phyloP scores from a whole-genome alignment of 2,888 invertebrate genomes.

The Harpalus rubripes region DNA sequence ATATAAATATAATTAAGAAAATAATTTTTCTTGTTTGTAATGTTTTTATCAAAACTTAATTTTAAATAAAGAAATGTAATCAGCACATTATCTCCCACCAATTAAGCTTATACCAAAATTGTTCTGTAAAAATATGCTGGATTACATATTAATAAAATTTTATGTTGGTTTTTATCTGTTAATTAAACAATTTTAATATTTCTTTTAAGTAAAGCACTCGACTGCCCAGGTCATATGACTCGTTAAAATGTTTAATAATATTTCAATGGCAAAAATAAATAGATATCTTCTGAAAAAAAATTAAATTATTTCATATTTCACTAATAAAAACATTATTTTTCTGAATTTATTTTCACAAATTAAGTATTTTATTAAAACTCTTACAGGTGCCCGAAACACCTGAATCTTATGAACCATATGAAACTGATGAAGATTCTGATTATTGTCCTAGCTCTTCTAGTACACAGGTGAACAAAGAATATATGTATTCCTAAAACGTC shows the following conservation, averaged over 20 bases:
- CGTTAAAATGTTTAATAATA: slow-evolving; percentile 1
- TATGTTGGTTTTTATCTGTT: background rate
- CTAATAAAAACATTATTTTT: background rate
- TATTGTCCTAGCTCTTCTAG: background rate
- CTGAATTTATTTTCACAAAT: background rate
- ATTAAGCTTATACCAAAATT: no score
- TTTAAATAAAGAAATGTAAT: background rate
- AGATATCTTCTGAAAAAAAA: no score
- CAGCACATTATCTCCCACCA: background rate
- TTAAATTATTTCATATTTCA: background rate
- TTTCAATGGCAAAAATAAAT: background rate
- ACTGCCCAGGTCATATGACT: background rate
- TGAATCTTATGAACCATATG: background rate
- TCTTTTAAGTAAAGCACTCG: background rate
- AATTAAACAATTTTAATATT: background rate
- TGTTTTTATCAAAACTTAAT: background rate
- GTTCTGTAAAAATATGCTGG: no score
- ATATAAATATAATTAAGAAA: background rate
- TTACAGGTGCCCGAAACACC: background rate
- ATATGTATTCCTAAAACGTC: background rate
- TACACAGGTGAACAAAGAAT: background rate
- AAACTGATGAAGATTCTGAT: slow-evolving; percentile 1
- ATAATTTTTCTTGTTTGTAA: background rate
- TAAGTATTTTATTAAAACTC: background rate
- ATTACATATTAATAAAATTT: no score